Base-by-base conservation (phyloP, 92 coral and sea anemone genomes). In the Plumapathes pennacea region DNA sequence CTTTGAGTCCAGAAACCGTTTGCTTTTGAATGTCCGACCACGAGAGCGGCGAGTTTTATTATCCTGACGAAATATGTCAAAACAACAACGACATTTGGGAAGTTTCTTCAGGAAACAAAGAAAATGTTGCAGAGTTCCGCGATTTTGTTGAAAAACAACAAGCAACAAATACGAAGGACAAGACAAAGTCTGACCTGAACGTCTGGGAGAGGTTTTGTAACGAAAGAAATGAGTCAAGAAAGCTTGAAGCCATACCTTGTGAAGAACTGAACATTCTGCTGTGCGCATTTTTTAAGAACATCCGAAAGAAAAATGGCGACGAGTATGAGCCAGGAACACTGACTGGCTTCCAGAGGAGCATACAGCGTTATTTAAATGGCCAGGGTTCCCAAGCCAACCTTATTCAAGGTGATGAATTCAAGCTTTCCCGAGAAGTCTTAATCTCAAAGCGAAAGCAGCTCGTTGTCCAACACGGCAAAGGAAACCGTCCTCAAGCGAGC, bases 321-420 rank as follows among this genome's bases (percentile, higher is more conserved):
- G 58, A 20, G 41, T 62, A 62, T 46, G 69, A 62, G 55, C 62
- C 62, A 23, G 28, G 17, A 11, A 25, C 57, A 18, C 43, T 62
- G 3, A 15, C 10, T 11, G 28, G 22, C n/a, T 63, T 72, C 34
- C 57, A 51, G 32, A 37, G 46, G 27, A 72, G 73, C 43, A 15
- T 72, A n/a, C 72, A 72, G 54, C 37, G 47, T 5, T 64, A 62
- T 24, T 38, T 62, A 3, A 72, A 63, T 28, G 54, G 63, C 32
- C 50, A 63, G 37, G 31, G 44, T 12, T 27, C 55, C 26, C 11
- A 6, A 17, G 3, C 66, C 11, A 66, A 46, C 63, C 30, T 75
- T 6, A 32, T 66, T 31, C 37, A 45, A 56, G 66, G 47, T 57
- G 33, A 32, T 26, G 62, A 57, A 33, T 76, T 76, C 18, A 4